Base-by-base conservation (phyloP, 2,888 invertebrate genomes). In the Limnephilus auricula region DNA sequence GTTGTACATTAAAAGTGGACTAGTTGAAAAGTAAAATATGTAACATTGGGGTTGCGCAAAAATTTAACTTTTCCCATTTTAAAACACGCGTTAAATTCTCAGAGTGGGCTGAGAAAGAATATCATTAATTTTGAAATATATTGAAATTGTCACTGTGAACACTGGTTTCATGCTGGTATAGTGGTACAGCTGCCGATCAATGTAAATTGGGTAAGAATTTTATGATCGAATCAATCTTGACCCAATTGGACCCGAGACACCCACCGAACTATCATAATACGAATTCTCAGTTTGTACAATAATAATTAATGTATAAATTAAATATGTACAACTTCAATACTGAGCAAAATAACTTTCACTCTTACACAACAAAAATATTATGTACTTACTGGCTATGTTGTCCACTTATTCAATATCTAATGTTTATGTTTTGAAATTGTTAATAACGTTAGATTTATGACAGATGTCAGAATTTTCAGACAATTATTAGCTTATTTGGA, bases 171-270 rank as follows among this genome's bases (percentile, higher is more conserved):
- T 9, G 6, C 65, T 65, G 4, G 65, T 25, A 65, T 65, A 25
- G 25, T 25, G 25, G 25, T 0, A 65, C 65, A 65, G 40, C 85
- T 84, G 85, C 40, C 12, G n/a, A 85, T 40, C 15, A 10, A 40
- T 40, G 18, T 40, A 30, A 85, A 37, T 85, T 85, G 85, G 30
- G 85, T 40, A 85, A 82, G 82, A 34, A 85, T 84, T 84, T 37
- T 84, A 37, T 15, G 40, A 37, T 10, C 13, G 45, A 40, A 85
- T 85, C 85, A 85, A n/a, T 85, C 85, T 85, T 85, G 85, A 85
- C 85, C 85, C 85, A 85, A 15, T 85, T 85, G 40, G 40, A 40
- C 40, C 40, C 85, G 18, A 32, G 34, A 18, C 85, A n/a, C 85
- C 85, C 12, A 85, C 85, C 13, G 37, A 34, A 85, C 30, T 85